Conservation (phyloP, 2,797 vertebrate species). For the Aeoliscus strigatus region DNA sequence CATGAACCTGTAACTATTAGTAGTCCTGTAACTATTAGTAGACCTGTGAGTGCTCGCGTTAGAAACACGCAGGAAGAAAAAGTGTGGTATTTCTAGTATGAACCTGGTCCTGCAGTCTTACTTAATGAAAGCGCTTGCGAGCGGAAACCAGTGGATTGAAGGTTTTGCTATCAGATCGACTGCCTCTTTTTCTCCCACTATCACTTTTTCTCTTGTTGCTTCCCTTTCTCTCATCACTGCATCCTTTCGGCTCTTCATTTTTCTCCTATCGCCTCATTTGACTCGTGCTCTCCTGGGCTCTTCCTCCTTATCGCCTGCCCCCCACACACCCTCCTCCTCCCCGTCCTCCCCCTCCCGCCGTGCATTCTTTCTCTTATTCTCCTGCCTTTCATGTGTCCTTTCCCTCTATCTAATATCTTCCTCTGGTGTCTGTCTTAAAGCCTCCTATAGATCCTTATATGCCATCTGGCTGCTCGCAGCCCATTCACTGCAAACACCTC, state of each 20-base stretch:
- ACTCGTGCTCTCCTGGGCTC: slow-evolving; percentile 57
- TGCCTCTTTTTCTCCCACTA: slow-evolving; percentile 5
- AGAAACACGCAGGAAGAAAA: too few relatives aligned
- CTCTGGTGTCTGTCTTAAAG: slow-evolving; percentile 26
- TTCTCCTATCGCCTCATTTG: slow-evolving; percentile 50
- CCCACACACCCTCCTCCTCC: too few relatives aligned
- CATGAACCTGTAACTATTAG: too few relatives aligned
- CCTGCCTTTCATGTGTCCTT: slow-evolving; percentile 66
- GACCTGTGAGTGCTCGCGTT: too few relatives aligned
- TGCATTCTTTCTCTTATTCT: slow-evolving; percentile 37
- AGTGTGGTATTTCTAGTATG: too few relatives aligned
- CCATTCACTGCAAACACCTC: slow-evolving; percentile 5
- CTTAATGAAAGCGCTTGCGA: slow-evolving; percentile 19
- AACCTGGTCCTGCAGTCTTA: slow-evolving; percentile 5
- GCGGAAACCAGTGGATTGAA: slow-evolving; percentile 29
- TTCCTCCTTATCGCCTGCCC: slow-evolving; percentile 53
- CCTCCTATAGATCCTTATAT: slow-evolving; percentile 55
- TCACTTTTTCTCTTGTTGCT: slow-evolving; percentile 25
- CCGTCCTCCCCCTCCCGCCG: too few relatives aligned
- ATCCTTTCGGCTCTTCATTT: slow-evolving; percentile 51
- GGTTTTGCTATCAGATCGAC: slow-evolving; percentile 12
- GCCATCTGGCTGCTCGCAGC: slow-evolving; percentile 27
- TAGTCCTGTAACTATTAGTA: too few relatives aligned
- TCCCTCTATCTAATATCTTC: slow-evolving; percentile 51
- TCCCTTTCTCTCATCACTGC: slow-evolving; percentile 25